These are phyloP conservation scores for Cryptophagus acutangulus DNA, from an alignment of 2,888 invertebrate species.

Conservation along the genomic window DNA sequence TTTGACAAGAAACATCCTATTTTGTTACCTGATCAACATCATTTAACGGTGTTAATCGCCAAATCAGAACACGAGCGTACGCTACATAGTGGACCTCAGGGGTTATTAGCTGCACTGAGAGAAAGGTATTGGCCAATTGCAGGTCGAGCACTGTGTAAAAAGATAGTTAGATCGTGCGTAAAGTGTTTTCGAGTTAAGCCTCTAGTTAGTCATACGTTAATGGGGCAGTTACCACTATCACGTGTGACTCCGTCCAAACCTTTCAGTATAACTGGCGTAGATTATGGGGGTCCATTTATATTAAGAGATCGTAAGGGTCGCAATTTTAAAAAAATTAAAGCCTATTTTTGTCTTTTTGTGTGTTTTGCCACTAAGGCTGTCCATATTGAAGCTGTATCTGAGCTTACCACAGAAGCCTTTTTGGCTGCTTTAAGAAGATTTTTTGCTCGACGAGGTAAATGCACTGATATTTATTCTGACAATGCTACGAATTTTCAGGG, in stretches of 20 bases:
- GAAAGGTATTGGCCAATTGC: slow-evolving; percentile 8
- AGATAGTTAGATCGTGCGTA: slow-evolving; percentile 3
- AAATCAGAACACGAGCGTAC: background rate
- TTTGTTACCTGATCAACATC: slow-evolving; percentile 6
- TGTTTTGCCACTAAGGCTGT: slow-evolving; percentile 14
- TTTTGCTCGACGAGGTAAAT: slow-evolving; percentile 9
- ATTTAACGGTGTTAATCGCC: background rate
- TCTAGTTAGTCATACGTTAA: background rate
- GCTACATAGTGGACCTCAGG: slow-evolving; percentile 8
- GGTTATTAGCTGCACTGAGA: slow-evolving; percentile 1
- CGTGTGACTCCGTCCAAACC: slow-evolving; percentile 7
- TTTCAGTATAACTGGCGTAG: slow-evolving; percentile 13
- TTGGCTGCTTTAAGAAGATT: slow-evolving; percentile 12
- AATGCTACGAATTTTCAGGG: slow-evolving; percentile 16
- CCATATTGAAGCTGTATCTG: slow-evolving; percentile 12
- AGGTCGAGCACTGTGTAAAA: background rate
- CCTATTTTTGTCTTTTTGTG: slow-evolving; percentile 11
- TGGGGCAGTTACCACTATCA: slow-evolving; percentile 11
- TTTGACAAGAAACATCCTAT: slow-evolving; percentile 9
- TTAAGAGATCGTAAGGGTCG: background rate
- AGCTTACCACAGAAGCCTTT: slow-evolving; percentile 10
- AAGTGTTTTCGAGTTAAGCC: slow-evolving; percentile 8
- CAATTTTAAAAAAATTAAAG: too few relatives aligned
- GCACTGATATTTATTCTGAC: slow-evolving; percentile 5
- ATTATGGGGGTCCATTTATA: slow-evolving; percentile 11